phyloP scores from a whole-genome alignment of 1,140 invertebrate genomes.

The Contarinia nasturtii region DNA sequence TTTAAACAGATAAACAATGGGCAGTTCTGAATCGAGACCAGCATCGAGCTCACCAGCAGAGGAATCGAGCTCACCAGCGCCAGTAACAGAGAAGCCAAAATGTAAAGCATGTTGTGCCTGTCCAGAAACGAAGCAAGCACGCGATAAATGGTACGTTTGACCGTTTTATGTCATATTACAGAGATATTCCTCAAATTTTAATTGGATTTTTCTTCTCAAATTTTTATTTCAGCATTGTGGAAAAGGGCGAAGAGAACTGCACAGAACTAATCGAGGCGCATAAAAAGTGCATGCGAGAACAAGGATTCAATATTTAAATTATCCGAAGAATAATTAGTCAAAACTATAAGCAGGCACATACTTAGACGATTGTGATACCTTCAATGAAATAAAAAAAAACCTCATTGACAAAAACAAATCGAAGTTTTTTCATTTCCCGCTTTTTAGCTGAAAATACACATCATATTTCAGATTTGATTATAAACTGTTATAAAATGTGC shows the following conservation, averaged over 20 bases:
- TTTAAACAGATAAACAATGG: too few species aligned
- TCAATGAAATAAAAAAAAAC: too few species aligned
- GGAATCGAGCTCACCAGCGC: slow-evolving; percentile 17
- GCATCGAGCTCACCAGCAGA: slow-evolving; percentile 14
- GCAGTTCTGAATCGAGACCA: too few species aligned
- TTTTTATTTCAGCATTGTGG: slow-evolving; percentile 59
- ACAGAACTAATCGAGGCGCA: slow-evolving; percentile 82
- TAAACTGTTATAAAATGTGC: too few species aligned
- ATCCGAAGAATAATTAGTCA: not conserved
- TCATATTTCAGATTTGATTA: too few species aligned
- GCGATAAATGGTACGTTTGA: slow-evolving; percentile 70
- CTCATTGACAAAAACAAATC: too few species aligned
- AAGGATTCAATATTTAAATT: slow-evolving; percentile 81
- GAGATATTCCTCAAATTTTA: not conserved
- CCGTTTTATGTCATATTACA: not conserved
- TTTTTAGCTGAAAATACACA: too few species aligned
- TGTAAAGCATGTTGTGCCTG: slow-evolving; percentile 94
- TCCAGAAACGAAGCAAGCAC: slow-evolving; percentile 80
- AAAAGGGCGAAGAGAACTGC: slow-evolving; percentile 87
- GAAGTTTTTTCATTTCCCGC: too few species aligned
- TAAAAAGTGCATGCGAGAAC: slow-evolving; percentile 85
- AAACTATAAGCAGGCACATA: too few species aligned
- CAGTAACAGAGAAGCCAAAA: slow-evolving; percentile 36
- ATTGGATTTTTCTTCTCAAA: not conserved
- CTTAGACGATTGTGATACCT: too few species aligned